Conservation (phyloP, 1,140 invertebrate species). For the Onthophagus taurus region DNA sequence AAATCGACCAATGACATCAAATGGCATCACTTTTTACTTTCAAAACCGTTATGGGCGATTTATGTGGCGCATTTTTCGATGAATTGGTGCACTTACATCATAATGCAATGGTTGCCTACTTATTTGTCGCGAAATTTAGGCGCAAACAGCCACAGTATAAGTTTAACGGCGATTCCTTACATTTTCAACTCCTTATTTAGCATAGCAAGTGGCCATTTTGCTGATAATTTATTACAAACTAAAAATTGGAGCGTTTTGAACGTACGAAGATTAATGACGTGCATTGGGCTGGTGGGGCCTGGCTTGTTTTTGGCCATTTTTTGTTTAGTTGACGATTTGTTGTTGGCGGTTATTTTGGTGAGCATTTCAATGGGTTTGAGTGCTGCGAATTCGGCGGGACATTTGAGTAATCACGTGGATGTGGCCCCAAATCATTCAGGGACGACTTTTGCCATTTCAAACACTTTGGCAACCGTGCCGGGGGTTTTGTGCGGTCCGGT, state of each 20-base stretch:
- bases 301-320: conserved; percentile 65
- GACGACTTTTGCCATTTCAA: conserved; percentile 71
- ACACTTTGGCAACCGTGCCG: conserved; percentile 70
- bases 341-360: conserved; percentile 62
- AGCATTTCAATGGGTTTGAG: conserved; percentile 71
- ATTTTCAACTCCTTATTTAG: conserved; percentile 67
- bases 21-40: conserved; percentile 59
- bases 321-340: conserved; percentile 61
- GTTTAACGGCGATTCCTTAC: conserved; percentile 69
- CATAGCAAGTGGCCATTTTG: conserved; percentile 64
- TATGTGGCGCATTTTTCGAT: conserved; percentile 75
- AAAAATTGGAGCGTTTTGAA: conserved; percentile 63
- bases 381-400: conserved; percentile 70
- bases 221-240: conserved; percentile 51
- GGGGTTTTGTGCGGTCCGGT: conserved; percentile 70
- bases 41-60: conserved; percentile 68
- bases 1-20: conserved; percentile 29
- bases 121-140: conserved; percentile 59
- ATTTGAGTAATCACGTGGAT: conserved; percentile 72
- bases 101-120: conserved; percentile 77
- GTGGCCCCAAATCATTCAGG: conserved; percentile 72
- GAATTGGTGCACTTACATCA: conserved; percentile 79
- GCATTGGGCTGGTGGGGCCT: conserved; percentile 65
- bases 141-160: conserved; percentile 62
- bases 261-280: conserved; percentile 66